These are phyloP conservation scores for Pterocles burchelli DNA, from an alignment of 2,113 vertebrate species.

Conservation along the genomic window DNA sequence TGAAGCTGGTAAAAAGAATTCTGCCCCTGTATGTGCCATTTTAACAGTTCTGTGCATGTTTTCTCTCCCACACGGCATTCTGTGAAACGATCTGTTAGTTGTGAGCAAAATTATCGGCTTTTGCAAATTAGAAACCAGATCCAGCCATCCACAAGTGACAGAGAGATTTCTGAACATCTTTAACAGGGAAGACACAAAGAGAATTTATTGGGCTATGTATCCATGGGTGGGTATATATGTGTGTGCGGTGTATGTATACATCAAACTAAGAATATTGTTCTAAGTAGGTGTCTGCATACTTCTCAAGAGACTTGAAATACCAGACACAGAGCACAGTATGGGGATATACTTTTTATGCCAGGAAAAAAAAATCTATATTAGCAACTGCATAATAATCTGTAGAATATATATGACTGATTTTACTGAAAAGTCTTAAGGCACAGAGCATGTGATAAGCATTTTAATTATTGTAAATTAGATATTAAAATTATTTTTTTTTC, in stretches of 20 bases:
- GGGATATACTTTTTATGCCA: neutral
- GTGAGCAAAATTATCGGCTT: neutral
- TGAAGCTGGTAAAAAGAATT: slow-evolving; percentile 27
- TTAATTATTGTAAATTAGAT: neutral
- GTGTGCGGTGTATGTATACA: neutral
- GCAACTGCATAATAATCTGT: neutral
- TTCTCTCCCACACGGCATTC: neutral
- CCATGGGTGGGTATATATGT: rapidly evolving
- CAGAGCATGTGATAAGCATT: neutral
- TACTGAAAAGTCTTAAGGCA: neutral
- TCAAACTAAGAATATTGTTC: neutral
- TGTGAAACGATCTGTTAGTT: slow-evolving; percentile 8
- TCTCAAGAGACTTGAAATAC: neutral
- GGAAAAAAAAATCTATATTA: neutral
- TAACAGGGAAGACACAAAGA: neutral
- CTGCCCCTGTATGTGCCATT: neutral
- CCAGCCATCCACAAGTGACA: slow-evolving; percentile 5
- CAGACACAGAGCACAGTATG: neutral
- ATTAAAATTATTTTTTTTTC: neutral
- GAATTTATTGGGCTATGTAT: neutral
- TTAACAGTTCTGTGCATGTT: neutral
- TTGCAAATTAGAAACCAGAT: neutral
- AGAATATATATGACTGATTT: neutral
- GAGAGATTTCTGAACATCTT: neutral
- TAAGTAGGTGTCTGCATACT: neutral